Percentiles rank a stretch among this genome's conserved stretches.
These are phyloP conservation scores for Neosilurus hyrtlii DNA, from an alignment of 2,797 vertebrate species.

Conservation along the genomic window DNA sequence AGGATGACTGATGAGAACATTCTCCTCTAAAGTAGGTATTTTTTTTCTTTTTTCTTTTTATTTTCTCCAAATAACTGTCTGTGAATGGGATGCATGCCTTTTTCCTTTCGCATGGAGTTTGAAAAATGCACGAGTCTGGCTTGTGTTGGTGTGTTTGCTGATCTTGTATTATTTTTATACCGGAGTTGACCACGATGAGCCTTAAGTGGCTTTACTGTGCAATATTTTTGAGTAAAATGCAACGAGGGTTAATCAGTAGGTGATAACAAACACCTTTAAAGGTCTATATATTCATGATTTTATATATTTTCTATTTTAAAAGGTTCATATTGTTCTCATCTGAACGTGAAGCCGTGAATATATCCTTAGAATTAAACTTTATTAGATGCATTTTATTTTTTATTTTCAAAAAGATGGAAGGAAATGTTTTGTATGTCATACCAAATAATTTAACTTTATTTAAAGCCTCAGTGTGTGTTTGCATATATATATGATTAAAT, in stretches of 20 bases:
- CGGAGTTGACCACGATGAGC: constrained; percentile 80
- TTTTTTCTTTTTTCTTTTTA: neutral
- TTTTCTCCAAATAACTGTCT: neutral
- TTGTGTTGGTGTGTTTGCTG: constrained; percentile 77
- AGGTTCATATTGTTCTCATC: constrained; percentile 57
- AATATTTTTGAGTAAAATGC: constrained; percentile 87
- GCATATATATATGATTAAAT: constrained; percentile 51
- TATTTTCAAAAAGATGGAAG: constrained; percentile 76
- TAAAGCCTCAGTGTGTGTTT: constrained; percentile 65
- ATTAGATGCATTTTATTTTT: constrained; percentile 74
- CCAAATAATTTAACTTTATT: constrained; percentile 63
- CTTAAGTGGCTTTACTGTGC: constrained; percentile 89
- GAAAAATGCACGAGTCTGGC: constrained; percentile 32
- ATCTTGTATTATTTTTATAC: constrained; percentile 87
- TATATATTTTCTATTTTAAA: constrained; percentile 65
- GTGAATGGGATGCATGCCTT: constrained; percentile 17
- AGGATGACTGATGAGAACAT: constrained; percentile 45
- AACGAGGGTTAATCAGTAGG: constrained; percentile 69
- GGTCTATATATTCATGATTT: constrained; percentile 66
- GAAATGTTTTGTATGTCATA: constrained; percentile 71
- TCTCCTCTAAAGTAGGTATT: neutral
- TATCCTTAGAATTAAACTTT: constrained; percentile 81
- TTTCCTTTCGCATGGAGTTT: constrained; percentile 12
- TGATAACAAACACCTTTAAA: constrained; percentile 66
- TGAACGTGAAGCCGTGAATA: constrained; percentile 76